A percentile compares a stretch with the other conserved stretches of the same genome.
These are phyloP conservation scores for Phoeniculus purpureus DNA, from an alignment of 2,797 vertebrate genomes.

Conservation along the genomic window DNA sequence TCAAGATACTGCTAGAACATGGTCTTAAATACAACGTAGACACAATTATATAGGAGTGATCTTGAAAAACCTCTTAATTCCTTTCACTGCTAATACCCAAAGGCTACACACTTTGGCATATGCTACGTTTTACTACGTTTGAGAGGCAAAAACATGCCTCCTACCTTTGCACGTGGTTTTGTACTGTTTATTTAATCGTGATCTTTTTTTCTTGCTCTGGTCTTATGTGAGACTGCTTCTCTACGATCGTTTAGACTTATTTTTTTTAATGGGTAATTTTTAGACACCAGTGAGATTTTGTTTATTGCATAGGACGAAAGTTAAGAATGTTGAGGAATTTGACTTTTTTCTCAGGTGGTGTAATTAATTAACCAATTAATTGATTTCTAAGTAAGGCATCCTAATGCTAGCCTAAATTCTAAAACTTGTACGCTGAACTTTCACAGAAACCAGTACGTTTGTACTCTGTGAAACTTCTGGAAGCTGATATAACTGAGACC, in stretches of 20 bases:
- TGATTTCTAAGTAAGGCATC: background rate
- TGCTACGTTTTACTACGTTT: background rate
- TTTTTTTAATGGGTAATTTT: constrained; percentile 59
- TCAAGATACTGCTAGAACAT: background rate
- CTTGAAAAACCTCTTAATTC: background rate
- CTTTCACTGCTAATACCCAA: constrained; percentile 3
- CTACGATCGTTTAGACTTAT: background rate
- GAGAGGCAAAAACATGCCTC: background rate
- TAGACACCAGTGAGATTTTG: background rate
- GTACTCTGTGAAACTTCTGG: background rate
- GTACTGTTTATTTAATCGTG: background rate
- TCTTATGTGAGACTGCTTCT: background rate
- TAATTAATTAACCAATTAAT: background rate
- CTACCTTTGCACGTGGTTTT: background rate
- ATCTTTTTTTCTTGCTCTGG: constrained; percentile 20
- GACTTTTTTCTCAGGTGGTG: background rate
- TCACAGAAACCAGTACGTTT: background rate
- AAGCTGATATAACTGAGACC: background rate
- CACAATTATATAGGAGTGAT: background rate
- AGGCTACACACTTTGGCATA: background rate
- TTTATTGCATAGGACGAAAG: constrained; percentile 29
- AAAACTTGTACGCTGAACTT: background rate
- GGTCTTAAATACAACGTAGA: background rate
- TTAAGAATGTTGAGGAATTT: constrained; percentile 8
- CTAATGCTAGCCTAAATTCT: background rate